Evolutionary conservation across 1,140 invertebrate species (phyloP).

Genomic region (Physella acuta): DNA sequence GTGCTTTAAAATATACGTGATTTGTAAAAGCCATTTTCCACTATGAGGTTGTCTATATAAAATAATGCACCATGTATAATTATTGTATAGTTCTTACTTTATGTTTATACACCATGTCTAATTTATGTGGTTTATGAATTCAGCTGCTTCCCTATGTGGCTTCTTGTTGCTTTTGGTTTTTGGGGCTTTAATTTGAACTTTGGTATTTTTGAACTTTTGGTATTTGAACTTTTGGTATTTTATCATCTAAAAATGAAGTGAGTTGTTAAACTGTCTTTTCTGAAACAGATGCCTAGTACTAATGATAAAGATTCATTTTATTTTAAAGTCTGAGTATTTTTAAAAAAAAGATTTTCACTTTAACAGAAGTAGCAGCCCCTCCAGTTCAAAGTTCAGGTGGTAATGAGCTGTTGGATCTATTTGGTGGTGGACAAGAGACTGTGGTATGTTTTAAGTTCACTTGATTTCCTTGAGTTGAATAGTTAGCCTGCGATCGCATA

Average conservation of each 20-base stretch:
- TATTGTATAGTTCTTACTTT: no score
- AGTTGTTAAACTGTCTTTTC: neutral
- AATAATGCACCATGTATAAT: no score
- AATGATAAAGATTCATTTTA: neutral
- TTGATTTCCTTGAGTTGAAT: neutral
- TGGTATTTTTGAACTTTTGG: neutral
- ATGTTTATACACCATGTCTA: no score
- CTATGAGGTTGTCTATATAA: no score
- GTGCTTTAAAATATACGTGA: no score
- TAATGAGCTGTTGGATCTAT: conserved; percentile 23
- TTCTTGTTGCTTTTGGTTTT: no score
- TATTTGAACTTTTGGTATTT: neutral
- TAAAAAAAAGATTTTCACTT: neutral
- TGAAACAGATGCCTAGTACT: neutral
- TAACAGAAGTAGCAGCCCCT: conserved; percentile 5
- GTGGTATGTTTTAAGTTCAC: neutral
- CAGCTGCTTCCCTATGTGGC: no score
- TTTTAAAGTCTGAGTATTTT: neutral
- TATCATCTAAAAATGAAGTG: neutral
- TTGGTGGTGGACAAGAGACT: conserved; percentile 18
- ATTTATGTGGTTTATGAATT: no score
- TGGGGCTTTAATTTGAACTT: no score
- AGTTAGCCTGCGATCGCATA: neutral
- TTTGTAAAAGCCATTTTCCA: no score
- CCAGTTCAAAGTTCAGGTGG: neutral